Conservation (phyloP, 2,888 invertebrate genomes). For the Chymomyza fuscimana region DNA sequence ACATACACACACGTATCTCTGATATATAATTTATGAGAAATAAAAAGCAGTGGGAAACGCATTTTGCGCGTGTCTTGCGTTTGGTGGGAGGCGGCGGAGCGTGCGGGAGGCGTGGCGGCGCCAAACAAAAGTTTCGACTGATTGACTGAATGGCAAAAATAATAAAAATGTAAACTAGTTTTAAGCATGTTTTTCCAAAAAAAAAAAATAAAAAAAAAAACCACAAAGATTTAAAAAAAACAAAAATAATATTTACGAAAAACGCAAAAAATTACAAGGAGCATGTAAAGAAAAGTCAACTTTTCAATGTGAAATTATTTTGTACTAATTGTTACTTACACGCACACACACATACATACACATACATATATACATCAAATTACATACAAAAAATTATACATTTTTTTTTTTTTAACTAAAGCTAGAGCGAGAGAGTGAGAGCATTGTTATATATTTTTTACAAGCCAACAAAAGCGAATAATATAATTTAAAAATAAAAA, state of each 20-base stretch:
- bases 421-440: slow-evolving; percentile 25
- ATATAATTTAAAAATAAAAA: slow-evolving; percentile 2
- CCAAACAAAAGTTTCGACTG: slow-evolving; percentile 78
- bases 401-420: slow-evolving; percentile 14
- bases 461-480: slow-evolving; percentile 7
- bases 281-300: slow-evolving; percentile 29
- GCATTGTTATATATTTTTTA: slow-evolving; percentile 13
- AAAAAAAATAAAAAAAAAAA: slow-evolving; percentile 17
- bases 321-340: slow-evolving; percentile 70
- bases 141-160: slow-evolving; percentile 78
- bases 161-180: slow-evolving; percentile 40
- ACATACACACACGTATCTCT: slow-evolving; percentile 20
- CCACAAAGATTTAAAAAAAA: slow-evolving; percentile 17
- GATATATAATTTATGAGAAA: slow-evolving; percentile 50
- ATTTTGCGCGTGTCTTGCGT: slow-evolving; percentile 57
- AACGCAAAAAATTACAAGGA: slow-evolving; percentile 12
- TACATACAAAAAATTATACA: slow-evolving; percentile 8
- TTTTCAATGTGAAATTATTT: slow-evolving; percentile 68
- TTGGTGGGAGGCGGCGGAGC: not conserved
- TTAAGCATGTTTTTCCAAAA: slow-evolving; percentile 47
- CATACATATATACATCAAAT: slow-evolving; percentile 4
- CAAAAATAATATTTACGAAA: slow-evolving; percentile 6
- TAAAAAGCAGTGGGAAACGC: slow-evolving; percentile 68
- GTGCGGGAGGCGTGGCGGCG: slow-evolving; percentile 27
- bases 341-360: slow-evolving; percentile 38